Evolutionary conservation across 2,113 vertebrate species (phyloP).

Genomic region (Solea senegalensis): DNA sequence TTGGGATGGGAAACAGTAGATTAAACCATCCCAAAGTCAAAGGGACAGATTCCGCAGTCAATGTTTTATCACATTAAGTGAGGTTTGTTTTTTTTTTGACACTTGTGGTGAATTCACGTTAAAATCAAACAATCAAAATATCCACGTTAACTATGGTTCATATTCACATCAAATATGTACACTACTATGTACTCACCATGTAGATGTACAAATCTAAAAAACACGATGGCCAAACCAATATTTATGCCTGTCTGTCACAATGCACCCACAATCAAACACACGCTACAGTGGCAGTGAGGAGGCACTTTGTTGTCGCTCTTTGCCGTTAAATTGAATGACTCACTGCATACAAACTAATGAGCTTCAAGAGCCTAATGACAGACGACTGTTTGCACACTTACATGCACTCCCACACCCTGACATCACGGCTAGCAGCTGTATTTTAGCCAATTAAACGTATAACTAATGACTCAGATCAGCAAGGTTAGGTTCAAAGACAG

Average conservation of each 20-base stretch:
- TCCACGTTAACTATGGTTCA: too few species aligned
- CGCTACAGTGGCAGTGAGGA: slow-evolving; percentile 22
- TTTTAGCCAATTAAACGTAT: slow-evolving; percentile 46
- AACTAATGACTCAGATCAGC: slow-evolving; percentile 59
- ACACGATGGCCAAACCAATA: too few species aligned
- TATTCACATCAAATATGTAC: too few species aligned
- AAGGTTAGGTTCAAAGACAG: slow-evolving; percentile 61
- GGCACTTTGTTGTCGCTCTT: slow-evolving; percentile 49
- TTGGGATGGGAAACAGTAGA: too few species aligned
- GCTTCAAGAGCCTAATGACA: slow-evolving; percentile 52
- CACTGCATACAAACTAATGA: slow-evolving; percentile 45
- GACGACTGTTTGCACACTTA: slow-evolving; percentile 15
- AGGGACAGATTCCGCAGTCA: too few species aligned
- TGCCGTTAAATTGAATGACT: slow-evolving; percentile 65
- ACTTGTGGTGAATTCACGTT: too few species aligned
- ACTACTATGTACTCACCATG: too few species aligned
- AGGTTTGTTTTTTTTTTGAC: too few species aligned
- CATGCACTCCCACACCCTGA: background rate
- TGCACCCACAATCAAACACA: slow-evolving; percentile 1
- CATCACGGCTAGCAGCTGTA: slow-evolving; percentile 25
- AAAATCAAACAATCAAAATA: too few species aligned
- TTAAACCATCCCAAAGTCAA: too few species aligned
- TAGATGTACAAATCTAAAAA: too few species aligned
- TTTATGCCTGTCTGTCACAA: background rate
- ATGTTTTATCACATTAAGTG: too few species aligned